Evolutionary conservation across 2,113 vertebrate species (phyloP), one percentile per base, ranked within the genome.

Genomic region (Planiliza haematocheilus): DNA sequence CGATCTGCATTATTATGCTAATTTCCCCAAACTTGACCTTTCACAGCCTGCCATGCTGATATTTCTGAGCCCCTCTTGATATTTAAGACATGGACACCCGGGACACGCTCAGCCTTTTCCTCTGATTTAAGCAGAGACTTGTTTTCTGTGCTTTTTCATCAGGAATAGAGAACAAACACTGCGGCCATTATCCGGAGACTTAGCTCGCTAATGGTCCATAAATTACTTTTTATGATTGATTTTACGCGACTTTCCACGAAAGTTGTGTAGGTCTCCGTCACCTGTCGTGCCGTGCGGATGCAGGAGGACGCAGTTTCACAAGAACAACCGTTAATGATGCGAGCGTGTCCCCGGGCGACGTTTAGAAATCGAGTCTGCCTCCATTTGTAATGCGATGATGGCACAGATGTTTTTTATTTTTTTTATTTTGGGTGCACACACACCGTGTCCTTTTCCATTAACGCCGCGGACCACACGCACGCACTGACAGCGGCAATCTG

Each of bases 381-480:
- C 38, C 73, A 72, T 67, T 41, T 71, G 51, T 77, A 60, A 61
- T 50, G 53, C 49, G 74, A 81, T 6, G 70, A 79, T 51, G 50
- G 68, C 59, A 12, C 87, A 83, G 79, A 71, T 86, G 83, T 30
- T 30, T 30, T 30, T n/a, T n/a, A n/a, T n/a, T 82, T 84, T 62
- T 52, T 53, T 13, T 4, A 57, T 46, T 64, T 58, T 16, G 5
- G 67, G 56, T 34, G 14, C 53, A 56, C 60, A 77, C 52, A 50
- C 39, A 20, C 60, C 18, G 1, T 55, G 46, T 80, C 41, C 30
- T 68, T 77, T 82, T 36, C 68, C 41, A 66, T 48, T 79, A 59
- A 87, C 56, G 18, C 68, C 49, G 57, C 21, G 18, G 58, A 59
- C 37, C 66, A 34, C 67, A 39, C 20, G 24, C 76, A 52, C 51